Evolutionary conservation across 2,797 vertebrate species (phyloP), one percentile per base, ranked within the genome.

Genomic region (Sebastes flavidus): DNA sequence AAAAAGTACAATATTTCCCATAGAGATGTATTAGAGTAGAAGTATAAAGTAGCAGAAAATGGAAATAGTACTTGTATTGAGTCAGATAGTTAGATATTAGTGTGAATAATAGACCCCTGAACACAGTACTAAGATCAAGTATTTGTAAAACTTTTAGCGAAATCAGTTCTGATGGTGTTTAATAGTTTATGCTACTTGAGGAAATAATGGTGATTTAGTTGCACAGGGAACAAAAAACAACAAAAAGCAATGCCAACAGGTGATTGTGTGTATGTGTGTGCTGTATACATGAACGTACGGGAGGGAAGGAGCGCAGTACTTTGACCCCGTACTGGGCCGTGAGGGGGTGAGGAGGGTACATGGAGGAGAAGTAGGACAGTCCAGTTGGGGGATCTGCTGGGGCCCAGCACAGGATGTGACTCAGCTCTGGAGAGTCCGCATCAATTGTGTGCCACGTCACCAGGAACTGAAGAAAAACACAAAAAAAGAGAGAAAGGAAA

Each of bases 391-490:
- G 98, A 88, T 99, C 98, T 0, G 96, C 97, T 0, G 97, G 96
- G 0, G 98, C 98, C 98, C 98, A 99, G 91, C 97, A 98, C 25
- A 99, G 94, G 75, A 99, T 97, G 0, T 99, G 97, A 89, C 98
- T 99, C 83, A 99, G 95, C 90, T 99, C 98, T 0, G 98, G 98
- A 22, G 98, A 99, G 27, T 99, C 98, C 0, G 98, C 98, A 27
- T 99, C 98, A 1, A 99, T 99, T 0, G 98, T 99, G 89, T 99
- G 98, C 97, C 97, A 99, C 2, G 98, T 99, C 83, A 99, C 98
- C 65, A 99, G 90, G 89, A 97, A 99, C 98, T 99, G 88, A 63
- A 72, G n/a, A 61, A 78, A 77, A 78, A 77, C 4, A 65, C 72
- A 32, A 6, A 9, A n/a, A 36, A 8, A 9, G 14, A 11, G 27